Base-by-base conservation (phyloP, 1,140 invertebrate species). In the Cardiocondyla obscurior region DNA sequence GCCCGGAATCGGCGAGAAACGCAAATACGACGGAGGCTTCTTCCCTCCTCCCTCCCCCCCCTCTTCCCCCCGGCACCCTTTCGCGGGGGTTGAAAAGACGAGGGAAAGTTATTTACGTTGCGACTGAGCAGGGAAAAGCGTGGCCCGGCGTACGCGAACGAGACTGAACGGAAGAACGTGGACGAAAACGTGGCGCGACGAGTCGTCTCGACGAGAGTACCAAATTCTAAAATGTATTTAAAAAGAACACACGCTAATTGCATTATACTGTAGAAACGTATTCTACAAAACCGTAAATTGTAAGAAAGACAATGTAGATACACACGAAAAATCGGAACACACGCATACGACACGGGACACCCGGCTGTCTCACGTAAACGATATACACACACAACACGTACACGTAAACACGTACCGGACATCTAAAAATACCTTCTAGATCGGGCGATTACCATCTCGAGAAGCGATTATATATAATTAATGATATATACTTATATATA, bases 201-300 rank as follows among this genome's bases (percentile, higher is more conserved):
- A 88, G 88, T 86, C 89, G 85, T 91, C 91, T 92, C 89, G 82
- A 87, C 83, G 89, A 92, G 91, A 93, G 92, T 93, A 93, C 91
- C 92, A 93, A 93, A 93, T 93, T 93, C 92, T 93, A 93, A 93
- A 92, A 93, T 92, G 88, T 92, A 93, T 93, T 92, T 92, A 92
- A 92, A 91, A 90, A 92, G 90, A 90, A 85, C 77, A 82, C 83
- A 65, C 64, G 89, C 77, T 87, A 88, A 91, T 62, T 87, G 91
- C 92, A 91, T 88, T 92, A 91, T 87, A 85, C 84, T 90, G 88
- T 93, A 93, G 92, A 86, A 83, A 89, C 69, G 82, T 87, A 87
- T 87, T 87, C 83, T 88, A 85, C 85, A 58, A 65, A 62, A 76
- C 84, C 84, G 81, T 88, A 85, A 88, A 85, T 4, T 25, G 62